Evolutionary conservation across 2,888 invertebrate species (phyloP), one percentile per base, ranked within the genome.

Genomic region (Phymatocera aterrima): DNA sequence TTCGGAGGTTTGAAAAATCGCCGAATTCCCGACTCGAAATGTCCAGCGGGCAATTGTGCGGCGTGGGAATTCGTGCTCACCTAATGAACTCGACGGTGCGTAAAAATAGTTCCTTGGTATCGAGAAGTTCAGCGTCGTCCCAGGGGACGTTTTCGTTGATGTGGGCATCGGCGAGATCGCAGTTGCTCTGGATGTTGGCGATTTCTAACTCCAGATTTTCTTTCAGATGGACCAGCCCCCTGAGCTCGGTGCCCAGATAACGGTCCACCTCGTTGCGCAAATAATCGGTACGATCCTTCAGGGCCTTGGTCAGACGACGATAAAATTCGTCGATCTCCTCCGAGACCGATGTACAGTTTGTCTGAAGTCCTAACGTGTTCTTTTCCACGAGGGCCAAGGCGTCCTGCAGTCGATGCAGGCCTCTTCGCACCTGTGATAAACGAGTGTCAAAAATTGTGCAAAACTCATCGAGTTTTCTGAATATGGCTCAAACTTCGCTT

Each of bases 251-350:
- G 78, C 95, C 94, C 87, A 97, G 92, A 91, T 98, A 99, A 84
- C 96, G 95, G 89, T 99, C 98, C 82, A 99, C 94, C 93, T 99
- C 98, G 85, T 94, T 94, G 87, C 97, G 94, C 83, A 97, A 92
- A 89, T 95, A 94, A 87, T 97, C 97, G 21, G 97, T 96, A 85
- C 97, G 94, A 91, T 97, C 97, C 92, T 97, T 97, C 40, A 97
- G 92, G 61, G 97, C 97, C 91, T 97, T 97, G 81, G 95, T 94
- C 83, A 98, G 93, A 85, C 97, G 94, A 88, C 96, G 93, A 90
- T 97, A 95, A 84, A 97, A 96, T 91, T 98, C 98, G 84, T 98
- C 97, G 64, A 99, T 96, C 92, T 99, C 99, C 85, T 98, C 97
- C 74, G 96, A 95, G 3, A 98, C 98, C 79, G 96, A 95, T 77